Evolutionary conservation across 2,888 invertebrate species (phyloP), one percentile per base, ranked within the genome.

Genomic region (Andricus quercusramuli): DNA sequence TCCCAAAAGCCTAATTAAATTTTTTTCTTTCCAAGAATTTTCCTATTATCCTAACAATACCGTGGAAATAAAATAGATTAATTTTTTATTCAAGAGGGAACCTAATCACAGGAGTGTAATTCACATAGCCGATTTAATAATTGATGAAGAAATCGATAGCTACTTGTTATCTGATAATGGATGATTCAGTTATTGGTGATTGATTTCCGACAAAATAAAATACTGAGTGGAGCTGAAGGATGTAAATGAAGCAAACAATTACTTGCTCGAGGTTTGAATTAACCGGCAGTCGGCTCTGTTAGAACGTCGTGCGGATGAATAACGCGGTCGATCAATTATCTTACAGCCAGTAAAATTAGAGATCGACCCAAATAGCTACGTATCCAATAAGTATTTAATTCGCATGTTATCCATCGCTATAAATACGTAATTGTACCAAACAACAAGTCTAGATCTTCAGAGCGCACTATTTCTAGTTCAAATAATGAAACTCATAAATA

Each of bases 371-470:
- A 79, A 83, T 82, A 79, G 76, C 70, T 80, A 67, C 76, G 78
- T 68, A 70, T 79, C 59, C 74, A 80, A 83, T 82, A 83, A 82
- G 79, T 78, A 82, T 82, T 82, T 82, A 82, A 82, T 83, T 82
- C 77, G 66, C 25, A 51, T 70, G 29, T 70, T 70, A 47, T 74
- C 51, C 51, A 74, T 25, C 3, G 51, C 74, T 74, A 47, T 47
- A 56, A 74, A 74, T 74, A 51, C 51, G 56, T n/a, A 56, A 74
- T 32, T 56, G 51, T 11, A 74, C 51, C 51, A 56, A 74, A 32
- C 32, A 47, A 70, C 29, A 70, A 25, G 47, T 15, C n/a, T n/a
- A 56, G 56, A n/a, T 56, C 6, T n/a, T 56, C 9, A 56, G n/a
- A 9, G 9, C 56, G n/a, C 56, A 56, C n/a, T 56, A 56, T 56